Conservation (phyloP, 35 echinoderm and acorn worm genomes). For the Acanthaster planci region DNA sequence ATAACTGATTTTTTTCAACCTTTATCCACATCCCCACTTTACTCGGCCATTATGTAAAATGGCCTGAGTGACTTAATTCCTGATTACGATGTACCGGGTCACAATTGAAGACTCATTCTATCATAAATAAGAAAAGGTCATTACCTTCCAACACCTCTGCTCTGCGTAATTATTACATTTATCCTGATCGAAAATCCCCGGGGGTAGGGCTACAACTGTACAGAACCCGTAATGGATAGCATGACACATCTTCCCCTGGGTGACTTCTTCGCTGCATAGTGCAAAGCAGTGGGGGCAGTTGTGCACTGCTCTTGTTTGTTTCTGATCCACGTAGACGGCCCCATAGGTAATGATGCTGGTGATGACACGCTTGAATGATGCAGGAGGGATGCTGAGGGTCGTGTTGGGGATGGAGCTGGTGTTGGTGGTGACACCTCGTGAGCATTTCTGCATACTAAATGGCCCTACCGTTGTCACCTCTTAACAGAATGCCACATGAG, state of each 20-base stretch:
- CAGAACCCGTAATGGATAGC: conserved; percentile 73
- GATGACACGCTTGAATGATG: conserved; percentile 74
- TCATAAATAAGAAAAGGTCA: background rate
- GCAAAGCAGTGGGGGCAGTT: conserved; percentile 62
- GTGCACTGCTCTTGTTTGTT: conserved; percentile 73
- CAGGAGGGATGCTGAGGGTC: conserved; percentile 46
- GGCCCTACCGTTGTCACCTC: background rate
- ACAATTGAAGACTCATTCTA: too few relatives aligned
- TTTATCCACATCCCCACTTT: too few relatives aligned
- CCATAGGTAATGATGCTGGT: conserved; percentile 52
- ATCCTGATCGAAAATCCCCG: conserved; percentile 28
- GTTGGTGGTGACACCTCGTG: background rate
- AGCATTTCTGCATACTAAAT: conserved; percentile 13
- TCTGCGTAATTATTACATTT: conserved; percentile 10
- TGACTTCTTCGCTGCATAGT: background rate
- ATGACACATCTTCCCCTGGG: conserved; percentile 21
- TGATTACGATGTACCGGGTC: too few relatives aligned
- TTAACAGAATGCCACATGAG: background rate
- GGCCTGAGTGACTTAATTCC: too few relatives aligned
- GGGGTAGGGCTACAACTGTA: conserved; percentile 57
- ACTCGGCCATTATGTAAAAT: too few relatives aligned
- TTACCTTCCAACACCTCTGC: conserved; percentile 23
- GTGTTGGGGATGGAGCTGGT: conserved; percentile 24
- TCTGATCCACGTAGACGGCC: conserved; percentile 78
- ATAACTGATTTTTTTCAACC: too few relatives aligned